These are phyloP conservation scores for Opisthocomus hoazin DNA, from an alignment of 2,113 vertebrate species.

Conservation along the genomic window DNA sequence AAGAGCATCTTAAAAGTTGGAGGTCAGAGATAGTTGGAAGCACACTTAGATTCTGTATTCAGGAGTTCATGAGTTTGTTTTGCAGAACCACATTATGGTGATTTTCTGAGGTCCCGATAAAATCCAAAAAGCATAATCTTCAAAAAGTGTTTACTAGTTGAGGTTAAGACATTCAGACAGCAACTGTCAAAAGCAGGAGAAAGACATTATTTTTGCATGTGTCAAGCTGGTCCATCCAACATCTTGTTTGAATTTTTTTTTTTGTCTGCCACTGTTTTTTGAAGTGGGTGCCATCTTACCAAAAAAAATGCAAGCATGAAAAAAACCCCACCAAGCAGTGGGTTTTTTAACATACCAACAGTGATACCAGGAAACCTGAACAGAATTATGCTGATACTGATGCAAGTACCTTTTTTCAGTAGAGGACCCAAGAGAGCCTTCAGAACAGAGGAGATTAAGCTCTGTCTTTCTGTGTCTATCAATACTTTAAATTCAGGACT, in stretches of 20 bases:
- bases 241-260: not conserved
- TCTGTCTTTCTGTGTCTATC: not conserved
- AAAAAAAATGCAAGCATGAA: not conserved
- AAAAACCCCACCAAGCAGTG: not conserved
- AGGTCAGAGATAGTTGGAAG: not conserved
- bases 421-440: not conserved
- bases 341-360: not conserved
- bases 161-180: constrained; percentile 20
- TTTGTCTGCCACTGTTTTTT: not conserved
- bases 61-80: not conserved
- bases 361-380: not conserved
- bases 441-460: not conserved
- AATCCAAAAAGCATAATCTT: not conserved
- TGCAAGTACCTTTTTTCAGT: not conserved
- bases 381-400: not conserved
- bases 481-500: constrained; percentile 12
- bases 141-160: not conserved
- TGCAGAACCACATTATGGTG: not conserved
- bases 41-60: not conserved
- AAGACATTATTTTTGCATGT: constrained; percentile 2
- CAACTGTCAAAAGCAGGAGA: constrained; percentile 17
- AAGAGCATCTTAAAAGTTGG: not conserved
- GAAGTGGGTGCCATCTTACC: not conserved
- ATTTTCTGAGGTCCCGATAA: constrained; percentile 7
- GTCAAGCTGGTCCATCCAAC: not conserved